These are phyloP conservation scores for Hypsibius dujardini DNA, from an alignment of 1,140 invertebrate genomes.

Conservation along the genomic window DNA sequence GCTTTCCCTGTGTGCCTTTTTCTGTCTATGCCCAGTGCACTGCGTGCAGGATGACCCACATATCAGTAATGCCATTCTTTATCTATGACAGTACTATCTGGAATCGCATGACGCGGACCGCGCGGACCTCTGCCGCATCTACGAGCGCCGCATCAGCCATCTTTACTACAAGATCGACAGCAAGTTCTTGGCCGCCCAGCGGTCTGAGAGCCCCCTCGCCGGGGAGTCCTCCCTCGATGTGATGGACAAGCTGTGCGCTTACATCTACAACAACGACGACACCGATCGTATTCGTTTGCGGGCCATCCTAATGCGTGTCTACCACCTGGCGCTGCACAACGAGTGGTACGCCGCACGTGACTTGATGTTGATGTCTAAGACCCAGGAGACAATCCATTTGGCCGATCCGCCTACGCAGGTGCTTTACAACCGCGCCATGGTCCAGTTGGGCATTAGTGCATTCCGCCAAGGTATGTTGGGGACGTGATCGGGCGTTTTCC, in stretches of 20 bases:
- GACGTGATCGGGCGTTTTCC: background rate
- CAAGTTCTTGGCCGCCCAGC: background rate
- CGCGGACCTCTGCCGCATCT: conserved; percentile 85
- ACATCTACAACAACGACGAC: conserved; percentile 80
- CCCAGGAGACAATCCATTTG: conserved; percentile 90
- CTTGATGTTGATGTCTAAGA: conserved; percentile 90
- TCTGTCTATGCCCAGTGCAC: background rate
- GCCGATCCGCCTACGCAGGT: conserved; percentile 92
- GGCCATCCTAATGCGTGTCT: conserved; percentile 95
- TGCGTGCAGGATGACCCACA: too few relatives aligned
- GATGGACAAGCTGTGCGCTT: conserved; percentile 87
- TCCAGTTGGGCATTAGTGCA: conserved; percentile 89
- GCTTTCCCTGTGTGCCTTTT: background rate
- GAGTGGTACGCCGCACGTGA: conserved; percentile 97
- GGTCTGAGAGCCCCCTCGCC: background rate
- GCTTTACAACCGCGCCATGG: conserved; percentile 94
- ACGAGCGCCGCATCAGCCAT: conserved; percentile 89
- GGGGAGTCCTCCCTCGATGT: conserved; percentile 54
- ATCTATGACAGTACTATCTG: conserved; percentile 50
- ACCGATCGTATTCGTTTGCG: conserved; percentile 80
- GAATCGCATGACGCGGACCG: conserved; percentile 47
- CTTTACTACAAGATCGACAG: conserved; percentile 68
- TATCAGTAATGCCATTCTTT: conserved; percentile 12
- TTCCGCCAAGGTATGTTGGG: conserved; percentile 62
- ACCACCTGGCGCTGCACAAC: conserved; percentile 92